phyloP scores from a whole-genome alignment of 2,797 vertebrate genomes.

The Phyllotis vaccarum region DNA sequence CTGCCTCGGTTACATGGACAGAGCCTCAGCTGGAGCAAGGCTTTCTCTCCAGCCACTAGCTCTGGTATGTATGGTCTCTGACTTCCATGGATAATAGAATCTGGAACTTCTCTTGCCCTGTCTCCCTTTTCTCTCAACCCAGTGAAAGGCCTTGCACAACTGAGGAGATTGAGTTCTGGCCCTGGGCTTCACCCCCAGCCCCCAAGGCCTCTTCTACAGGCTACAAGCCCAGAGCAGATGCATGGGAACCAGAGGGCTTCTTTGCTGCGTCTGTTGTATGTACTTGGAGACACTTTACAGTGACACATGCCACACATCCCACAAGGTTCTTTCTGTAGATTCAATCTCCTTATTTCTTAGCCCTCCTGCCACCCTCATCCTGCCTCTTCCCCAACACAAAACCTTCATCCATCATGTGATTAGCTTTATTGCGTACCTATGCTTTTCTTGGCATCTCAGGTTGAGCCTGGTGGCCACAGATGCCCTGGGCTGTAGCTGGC shows the following conservation, averaged over 20 bases:
- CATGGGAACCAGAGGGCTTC: background rate
- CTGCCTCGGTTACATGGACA: background rate
- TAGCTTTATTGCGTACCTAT: background rate
- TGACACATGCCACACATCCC: background rate
- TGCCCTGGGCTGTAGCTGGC: too few relatives aligned
- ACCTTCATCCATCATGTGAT: background rate
- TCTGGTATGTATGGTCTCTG: rapidly evolving
- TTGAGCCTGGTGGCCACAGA: background rate
- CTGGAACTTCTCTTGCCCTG: too few relatives aligned
- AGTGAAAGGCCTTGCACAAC: background rate
- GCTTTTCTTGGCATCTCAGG: background rate
- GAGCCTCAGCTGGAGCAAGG: background rate
- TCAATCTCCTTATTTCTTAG: too few relatives aligned
- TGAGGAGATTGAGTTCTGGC: background rate
- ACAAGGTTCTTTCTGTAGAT: background rate
- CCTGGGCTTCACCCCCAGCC: too few relatives aligned
- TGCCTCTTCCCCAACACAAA: background rate
- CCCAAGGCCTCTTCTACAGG: background rate
- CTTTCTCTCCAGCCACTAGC: background rate
- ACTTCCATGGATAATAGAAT: background rate
- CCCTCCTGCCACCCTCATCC: background rate
- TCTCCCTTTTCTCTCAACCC: background rate
- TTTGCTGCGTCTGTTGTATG: background rate
- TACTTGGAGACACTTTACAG: background rate
- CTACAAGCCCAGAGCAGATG: background rate